Percentiles rank a stretch among this genome's conserved stretches.
Evolutionary conservation across 2,797 vertebrate genomes (phyloP).

Genomic region (Acipenser ruthenus): DNA sequence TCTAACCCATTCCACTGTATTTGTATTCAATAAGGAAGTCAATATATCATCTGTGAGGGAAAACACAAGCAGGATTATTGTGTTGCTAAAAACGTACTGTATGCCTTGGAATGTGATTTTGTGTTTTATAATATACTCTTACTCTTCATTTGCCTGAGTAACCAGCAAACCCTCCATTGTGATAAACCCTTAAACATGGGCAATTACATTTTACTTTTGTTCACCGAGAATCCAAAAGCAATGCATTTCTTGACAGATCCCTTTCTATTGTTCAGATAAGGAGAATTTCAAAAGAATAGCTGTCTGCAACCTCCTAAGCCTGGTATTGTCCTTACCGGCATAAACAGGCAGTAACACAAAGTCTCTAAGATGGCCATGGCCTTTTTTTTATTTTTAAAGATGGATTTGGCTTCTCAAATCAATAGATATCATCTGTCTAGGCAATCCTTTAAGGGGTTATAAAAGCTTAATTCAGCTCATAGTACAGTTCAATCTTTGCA

Average conservation of each 20-base stretch:
- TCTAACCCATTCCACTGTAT: too few species aligned
- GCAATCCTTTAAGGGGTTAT: conserved; percentile 6
- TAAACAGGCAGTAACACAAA: conserved; percentile 2
- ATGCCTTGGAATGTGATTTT: too few species aligned
- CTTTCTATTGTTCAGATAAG: background rate
- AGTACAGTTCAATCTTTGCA: conserved; percentile 6
- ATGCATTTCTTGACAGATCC: background rate
- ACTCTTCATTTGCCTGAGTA: too few species aligned
- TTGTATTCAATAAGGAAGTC: too few species aligned
- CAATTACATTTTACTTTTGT: background rate
- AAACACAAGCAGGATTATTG: too few species aligned
- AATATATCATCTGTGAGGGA: too few species aligned
- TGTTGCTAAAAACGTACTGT: too few species aligned
- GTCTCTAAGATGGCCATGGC: background rate
- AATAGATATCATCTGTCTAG: conserved; percentile 17
- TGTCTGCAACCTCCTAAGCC: background rate
- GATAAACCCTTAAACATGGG: too few species aligned
- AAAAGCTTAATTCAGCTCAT: background rate
- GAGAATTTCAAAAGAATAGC: conserved; percentile 7
- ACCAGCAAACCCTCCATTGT: too few species aligned
- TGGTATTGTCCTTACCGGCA: background rate
- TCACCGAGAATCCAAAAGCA: background rate
- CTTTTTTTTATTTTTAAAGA: conserved; percentile 11
- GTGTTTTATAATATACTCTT: too few species aligned
- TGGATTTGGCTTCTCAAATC: conserved; percentile 15